Conservation (phyloP, 2,797 vertebrate species). For the Xiphophorus birchmanni region DNA sequence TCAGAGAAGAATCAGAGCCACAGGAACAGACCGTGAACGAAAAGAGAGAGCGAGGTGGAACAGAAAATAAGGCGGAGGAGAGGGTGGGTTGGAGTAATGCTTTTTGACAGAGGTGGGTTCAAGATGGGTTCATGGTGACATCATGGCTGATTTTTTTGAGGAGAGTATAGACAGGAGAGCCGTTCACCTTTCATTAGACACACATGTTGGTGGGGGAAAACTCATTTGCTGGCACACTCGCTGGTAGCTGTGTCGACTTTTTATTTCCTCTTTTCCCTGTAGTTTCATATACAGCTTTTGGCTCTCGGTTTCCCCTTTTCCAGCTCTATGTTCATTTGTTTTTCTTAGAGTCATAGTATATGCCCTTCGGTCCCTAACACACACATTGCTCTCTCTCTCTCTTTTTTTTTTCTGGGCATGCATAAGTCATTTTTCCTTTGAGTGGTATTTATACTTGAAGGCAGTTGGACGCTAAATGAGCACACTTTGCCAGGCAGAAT, state of each 20-base stretch:
- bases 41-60: constrained; percentile 70
- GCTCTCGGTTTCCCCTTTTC: constrained; percentile 44
- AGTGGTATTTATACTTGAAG: constrained; percentile 77
- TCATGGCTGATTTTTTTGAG: constrained; percentile 83
- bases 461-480: constrained; percentile 80
- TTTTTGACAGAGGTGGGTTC: constrained; percentile 85
- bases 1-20: constrained; percentile 70
- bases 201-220: constrained; percentile 74
- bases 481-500: constrained; percentile 77
- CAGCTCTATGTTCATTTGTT: constrained; percentile 68
- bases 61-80: constrained; percentile 69
- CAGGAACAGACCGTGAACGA: constrained; percentile 59
- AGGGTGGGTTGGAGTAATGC: constrained; percentile 73
- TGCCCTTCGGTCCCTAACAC: constrained; percentile 58
- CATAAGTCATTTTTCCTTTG: constrained; percentile 71
- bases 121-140: constrained; percentile 85
- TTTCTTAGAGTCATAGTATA: constrained; percentile 59
- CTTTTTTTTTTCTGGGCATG: constrained; percentile 48
- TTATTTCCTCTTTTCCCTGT: constrained; percentile 44
- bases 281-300: constrained; percentile 47
- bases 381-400: constrained; percentile 61
- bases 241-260: constrained; percentile 63
- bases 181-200: constrained; percentile 84
- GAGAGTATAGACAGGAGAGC: constrained; percentile 83
- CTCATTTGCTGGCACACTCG: constrained; percentile 69